These are phyloP conservation scores for Carassius gibelio DNA, from an alignment of 2,113 vertebrate species.

Conservation along the genomic window DNA sequence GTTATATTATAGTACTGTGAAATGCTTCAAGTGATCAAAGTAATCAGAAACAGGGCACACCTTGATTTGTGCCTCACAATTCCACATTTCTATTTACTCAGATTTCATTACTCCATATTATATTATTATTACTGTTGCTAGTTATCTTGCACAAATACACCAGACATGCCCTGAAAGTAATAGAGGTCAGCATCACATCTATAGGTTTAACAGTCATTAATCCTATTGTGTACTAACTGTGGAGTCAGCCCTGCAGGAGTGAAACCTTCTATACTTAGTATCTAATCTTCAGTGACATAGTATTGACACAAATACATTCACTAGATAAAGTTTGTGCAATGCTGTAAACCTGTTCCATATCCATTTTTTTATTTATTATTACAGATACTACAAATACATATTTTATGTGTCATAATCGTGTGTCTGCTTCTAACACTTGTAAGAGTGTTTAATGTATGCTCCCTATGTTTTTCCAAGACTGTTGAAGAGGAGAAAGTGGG, in stretches of 20 bases:
- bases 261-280: constrained; percentile 10
- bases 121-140: not conserved
- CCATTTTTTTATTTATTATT: not conserved
- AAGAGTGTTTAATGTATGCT: not conserved
- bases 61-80: not conserved
- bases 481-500: not conserved
- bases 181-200: not conserved
- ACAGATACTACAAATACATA: not conserved
- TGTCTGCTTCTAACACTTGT: not conserved
- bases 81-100: not conserved
- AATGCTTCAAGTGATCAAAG: not conserved
- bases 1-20: not conserved
- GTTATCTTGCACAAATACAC: not conserved
- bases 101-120: not conserved
- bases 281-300: constrained; percentile 15
- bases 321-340: not conserved
- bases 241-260: not conserved
- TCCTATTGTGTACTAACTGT: constrained; percentile 18
- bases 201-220: constrained; percentile 31
- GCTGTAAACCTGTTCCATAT: not conserved
- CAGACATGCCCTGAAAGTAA: not conserved
- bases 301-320: not conserved
- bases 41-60: too few species aligned
- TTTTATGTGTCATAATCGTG: too few species aligned
- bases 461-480: not conserved